phyloP scores from a whole-genome alignment of 2,888 invertebrate genomes.

The Colostygia pectinataria region DNA sequence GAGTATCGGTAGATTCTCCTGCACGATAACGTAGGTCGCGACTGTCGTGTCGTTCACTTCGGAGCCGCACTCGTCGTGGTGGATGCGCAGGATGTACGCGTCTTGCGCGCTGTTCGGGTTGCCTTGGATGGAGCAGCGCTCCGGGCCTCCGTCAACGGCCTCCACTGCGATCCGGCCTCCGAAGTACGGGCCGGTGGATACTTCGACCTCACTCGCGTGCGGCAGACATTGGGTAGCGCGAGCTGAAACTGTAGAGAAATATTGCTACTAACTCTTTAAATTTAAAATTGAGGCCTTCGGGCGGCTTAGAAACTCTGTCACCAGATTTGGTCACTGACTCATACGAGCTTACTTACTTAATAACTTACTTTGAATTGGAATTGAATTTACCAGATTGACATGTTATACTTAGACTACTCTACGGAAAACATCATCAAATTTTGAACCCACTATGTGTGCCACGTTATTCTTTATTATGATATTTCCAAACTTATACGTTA shows the following conservation, averaged over 20 bases:
- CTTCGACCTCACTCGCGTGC: constrained; percentile 91
- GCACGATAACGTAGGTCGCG: constrained; percentile 91
- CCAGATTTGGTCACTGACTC: no score
- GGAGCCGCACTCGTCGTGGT: constrained; percentile 89
- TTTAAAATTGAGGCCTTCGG: no score
- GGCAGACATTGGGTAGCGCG: constrained; percentile 90
- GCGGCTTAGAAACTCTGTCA: no score
- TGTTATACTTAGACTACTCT: no score
- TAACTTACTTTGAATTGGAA: no score
- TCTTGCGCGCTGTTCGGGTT: constrained; percentile 88
- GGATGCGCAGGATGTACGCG: constrained; percentile 88
- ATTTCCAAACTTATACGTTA: no score
- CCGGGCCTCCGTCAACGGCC: constrained; percentile 86
- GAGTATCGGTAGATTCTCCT: constrained; percentile 91
- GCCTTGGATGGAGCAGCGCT: constrained; percentile 88
- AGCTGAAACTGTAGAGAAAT: constrained; percentile 85
- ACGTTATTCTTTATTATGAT: no score
- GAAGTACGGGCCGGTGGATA: constrained; percentile 91
- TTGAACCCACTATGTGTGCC: no score
- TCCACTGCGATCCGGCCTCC: constrained; percentile 90
- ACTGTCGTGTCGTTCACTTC: constrained; percentile 90
- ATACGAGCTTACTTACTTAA: no score
- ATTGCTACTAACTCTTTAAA: no score
- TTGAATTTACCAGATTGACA: no score
- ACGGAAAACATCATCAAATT: no score